These are phyloP conservation scores for Caenorhabditis sp. DNA, from an alignment of 2,888 invertebrate genomes.

Conservation along the genomic window DNA sequence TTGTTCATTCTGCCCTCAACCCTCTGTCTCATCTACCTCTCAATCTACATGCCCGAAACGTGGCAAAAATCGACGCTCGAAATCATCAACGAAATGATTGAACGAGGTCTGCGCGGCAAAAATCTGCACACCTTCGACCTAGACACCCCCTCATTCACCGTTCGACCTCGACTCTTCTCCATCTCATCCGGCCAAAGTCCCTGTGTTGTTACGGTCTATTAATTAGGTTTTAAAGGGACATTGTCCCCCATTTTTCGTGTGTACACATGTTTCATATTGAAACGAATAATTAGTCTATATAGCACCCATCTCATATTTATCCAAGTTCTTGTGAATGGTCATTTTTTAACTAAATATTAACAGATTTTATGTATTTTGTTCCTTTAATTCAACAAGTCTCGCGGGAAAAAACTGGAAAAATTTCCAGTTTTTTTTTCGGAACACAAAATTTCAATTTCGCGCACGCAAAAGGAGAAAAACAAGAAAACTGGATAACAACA, in stretches of 20 bases:
- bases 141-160: conserved; percentile 15
- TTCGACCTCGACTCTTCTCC: conserved; percentile 13
- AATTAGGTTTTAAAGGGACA: neutral
- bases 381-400: neutral
- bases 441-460: neutral
- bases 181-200: neutral
- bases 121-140: neutral
- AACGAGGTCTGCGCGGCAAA: conserved; percentile 12
- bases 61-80: conserved; percentile 55
- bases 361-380: too few species aligned
- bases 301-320: too few species aligned
- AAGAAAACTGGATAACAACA: neutral
- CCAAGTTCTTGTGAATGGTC: too few species aligned
- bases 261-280: conserved; percentile 18
- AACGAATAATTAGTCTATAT: conserved; percentile 3
- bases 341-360: too few species aligned
- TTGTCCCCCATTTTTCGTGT: conserved; percentile 2
- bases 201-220: conserved; percentile 11
- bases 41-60: conserved; percentile 63
- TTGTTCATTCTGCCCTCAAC: conserved; percentile 60
- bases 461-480: neutral
- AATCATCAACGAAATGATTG: conserved; percentile 46
- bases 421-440: neutral
- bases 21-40: conserved; percentile 55
- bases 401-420: neutral